Percentiles rank a stretch among this genome's conserved stretches.
phyloP scores from a whole-genome alignment of 2,888 invertebrate species.

The Schizaphis graminum region DNA sequence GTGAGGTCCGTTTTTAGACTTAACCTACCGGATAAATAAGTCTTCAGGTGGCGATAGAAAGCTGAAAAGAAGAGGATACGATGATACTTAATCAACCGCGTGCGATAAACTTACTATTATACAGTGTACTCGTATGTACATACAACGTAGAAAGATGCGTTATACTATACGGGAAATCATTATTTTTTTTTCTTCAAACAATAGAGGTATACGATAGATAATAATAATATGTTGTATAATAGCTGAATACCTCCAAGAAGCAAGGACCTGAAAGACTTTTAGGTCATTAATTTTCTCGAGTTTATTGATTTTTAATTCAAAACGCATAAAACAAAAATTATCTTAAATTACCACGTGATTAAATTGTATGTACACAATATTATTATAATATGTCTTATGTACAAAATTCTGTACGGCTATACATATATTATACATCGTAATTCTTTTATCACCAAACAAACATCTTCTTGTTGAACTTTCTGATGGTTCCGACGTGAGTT shows the following conservation, averaged over 20 bases:
- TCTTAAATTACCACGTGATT: not conserved
- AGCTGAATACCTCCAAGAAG: not conserved
- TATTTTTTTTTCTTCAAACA: not conserved
- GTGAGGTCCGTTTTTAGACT: not conserved
- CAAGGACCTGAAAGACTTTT: not conserved
- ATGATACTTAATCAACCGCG: conserved; percentile 39
- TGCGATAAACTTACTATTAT: not conserved
- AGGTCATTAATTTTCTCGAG: conserved; percentile 46
- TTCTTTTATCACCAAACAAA: not conserved
- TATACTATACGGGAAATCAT: not conserved
- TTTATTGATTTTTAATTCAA: conserved; percentile 48
- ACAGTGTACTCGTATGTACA: not conserved
- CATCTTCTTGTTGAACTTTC: not conserved
- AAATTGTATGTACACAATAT: not conserved
- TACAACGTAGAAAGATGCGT: not conserved
- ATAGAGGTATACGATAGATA: not conserved
- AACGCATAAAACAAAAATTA: conserved; percentile 47
- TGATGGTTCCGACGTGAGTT: not conserved
- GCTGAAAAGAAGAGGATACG: conserved; percentile 1
- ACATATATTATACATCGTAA: not conserved
- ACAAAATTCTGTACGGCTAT: not conserved
- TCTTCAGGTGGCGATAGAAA: not conserved
- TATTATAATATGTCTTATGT: not conserved
- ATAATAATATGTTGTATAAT: not conserved
- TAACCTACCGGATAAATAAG: conserved; percentile 32